Base-by-base conservation (phyloP, 2,888 invertebrate genomes). In the Pyrochroa serraticornis region DNA sequence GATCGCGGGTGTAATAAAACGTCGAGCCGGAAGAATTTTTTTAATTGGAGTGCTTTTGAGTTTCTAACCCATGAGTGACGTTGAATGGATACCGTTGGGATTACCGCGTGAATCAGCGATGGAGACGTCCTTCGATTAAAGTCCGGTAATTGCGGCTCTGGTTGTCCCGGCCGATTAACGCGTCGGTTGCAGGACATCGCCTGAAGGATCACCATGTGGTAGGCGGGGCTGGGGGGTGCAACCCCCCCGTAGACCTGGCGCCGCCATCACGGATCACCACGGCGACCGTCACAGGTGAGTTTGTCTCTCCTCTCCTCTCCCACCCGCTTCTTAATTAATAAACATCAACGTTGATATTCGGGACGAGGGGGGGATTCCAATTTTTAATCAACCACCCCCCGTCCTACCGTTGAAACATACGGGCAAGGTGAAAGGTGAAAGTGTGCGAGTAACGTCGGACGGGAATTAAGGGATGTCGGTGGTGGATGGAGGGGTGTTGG, bases 191-290 rank as follows among this genome's bases (percentile, higher is more conserved):
- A 72, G 70, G 51, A 42, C 30, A 59, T 63, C 53, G 41, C 43
- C 41, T 45, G 45, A 50, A 60, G 61, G 49, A 52, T 46, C 59
- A 59, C 56, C 50, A 79, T 79, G 79, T 77, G 77, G 77, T 79
- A 79, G 78, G 77, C 78, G 77, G 74, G 77, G 77, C 71, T 71
- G 74, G 75, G 79, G 76, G 78, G 79, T 77, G 74, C 66, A 63
- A 67, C 65, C 77, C 79, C 79, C 79, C 78, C 77, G 75, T 73
- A 76, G 77, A 77, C 77, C 78, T 78, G 78, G 78, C 79, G 78
- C 77, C 78, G 75, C 77, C 78, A 78, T 76, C 74, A 79, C 78
- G 78, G 80, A 78, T 76, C 78, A 79, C 74, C 75, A 80, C 80
- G 80, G 77, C 79, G 77, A 77, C 79, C 78, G 75, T 73, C 73